phyloP scores from a whole-genome alignment of 2,888 invertebrate genomes.

The Drosophila atroscutellata region DNA sequence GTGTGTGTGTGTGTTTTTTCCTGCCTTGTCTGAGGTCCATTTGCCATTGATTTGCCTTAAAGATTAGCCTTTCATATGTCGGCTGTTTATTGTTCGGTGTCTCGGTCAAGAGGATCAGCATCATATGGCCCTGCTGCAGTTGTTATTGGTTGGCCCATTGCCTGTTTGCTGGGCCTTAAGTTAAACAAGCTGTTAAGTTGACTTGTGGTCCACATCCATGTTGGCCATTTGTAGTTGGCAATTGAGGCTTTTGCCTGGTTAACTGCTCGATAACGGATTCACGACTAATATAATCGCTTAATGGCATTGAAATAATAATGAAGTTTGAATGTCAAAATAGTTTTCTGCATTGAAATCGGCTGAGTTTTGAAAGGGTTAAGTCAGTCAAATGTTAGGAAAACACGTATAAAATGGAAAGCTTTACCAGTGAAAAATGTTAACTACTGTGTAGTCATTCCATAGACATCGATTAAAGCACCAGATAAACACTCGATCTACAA shows the following conservation, averaged over 20 bases:
- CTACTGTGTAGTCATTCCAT: not conserved
- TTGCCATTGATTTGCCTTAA: conserved; percentile 72
- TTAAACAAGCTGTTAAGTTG: conserved; percentile 60
- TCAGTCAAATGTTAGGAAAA: not conserved
- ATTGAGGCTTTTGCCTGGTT: conserved; percentile 30
- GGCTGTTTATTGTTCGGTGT: conserved; percentile 56
- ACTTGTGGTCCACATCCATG: conserved; percentile 29
- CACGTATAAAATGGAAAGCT: too few relatives aligned
- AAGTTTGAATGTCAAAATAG: not conserved
- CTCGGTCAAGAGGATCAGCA: conserved; percentile 40
- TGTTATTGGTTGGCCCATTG: conserved; percentile 1
- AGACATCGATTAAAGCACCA: not conserved
- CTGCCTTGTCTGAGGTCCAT: conserved; percentile 61
- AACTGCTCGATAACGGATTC: conserved; percentile 43
- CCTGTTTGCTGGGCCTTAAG: conserved; percentile 19
- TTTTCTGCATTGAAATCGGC: not conserved
- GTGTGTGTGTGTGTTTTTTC: conserved; percentile 18
- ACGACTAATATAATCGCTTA: not conserved
- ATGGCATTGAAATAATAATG: not conserved
- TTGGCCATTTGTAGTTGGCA: conserved; percentile 31
- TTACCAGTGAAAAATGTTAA: not conserved
- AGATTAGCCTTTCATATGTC: conserved; percentile 65
- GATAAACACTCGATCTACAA: not conserved
- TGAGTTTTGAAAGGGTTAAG: not conserved
- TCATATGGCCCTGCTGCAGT: conserved; percentile 23